A percentile compares a stretch with the other conserved stretches of the same genome.
phyloP scores from a whole-genome alignment of 2,797 vertebrate species.

The Scarus forsteni region DNA sequence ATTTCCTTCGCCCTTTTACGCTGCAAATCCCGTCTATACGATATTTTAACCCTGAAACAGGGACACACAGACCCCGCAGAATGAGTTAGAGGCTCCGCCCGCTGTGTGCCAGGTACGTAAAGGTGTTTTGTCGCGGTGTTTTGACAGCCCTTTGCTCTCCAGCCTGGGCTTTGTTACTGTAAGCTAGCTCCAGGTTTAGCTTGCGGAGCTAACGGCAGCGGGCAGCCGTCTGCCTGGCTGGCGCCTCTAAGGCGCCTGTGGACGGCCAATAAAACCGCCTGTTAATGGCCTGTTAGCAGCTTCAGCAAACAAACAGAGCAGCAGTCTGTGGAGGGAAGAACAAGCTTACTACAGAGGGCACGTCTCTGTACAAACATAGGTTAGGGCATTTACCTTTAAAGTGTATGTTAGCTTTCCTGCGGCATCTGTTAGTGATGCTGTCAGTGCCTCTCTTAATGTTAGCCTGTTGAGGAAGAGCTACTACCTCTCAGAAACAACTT shows the following conservation, averaged over 20 bases:
- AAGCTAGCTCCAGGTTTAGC: slow-evolving; percentile 49
- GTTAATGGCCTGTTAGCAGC: slow-evolving; percentile 49
- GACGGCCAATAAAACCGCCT: slow-evolving; percentile 47
- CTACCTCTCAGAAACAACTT: background rate
- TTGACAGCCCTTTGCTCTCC: background rate
- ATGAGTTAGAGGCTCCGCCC: slow-evolving; percentile 65
- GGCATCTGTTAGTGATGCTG: background rate
- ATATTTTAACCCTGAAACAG: background rate
- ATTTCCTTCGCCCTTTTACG: slow-evolving; percentile 5
- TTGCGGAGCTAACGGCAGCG: slow-evolving; percentile 54
- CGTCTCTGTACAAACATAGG: background rate
- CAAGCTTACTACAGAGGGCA: background rate
- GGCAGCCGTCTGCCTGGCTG: slow-evolving; percentile 63
- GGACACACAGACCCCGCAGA: background rate
- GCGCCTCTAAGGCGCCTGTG: slow-evolving; percentile 68
- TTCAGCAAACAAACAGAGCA: slow-evolving; percentile 21
- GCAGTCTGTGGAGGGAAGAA: background rate
- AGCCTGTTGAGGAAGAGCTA: slow-evolving; percentile 12
- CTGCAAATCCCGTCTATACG: background rate
- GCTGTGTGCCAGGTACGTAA: slow-evolving; percentile 67
- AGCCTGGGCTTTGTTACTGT: slow-evolving; percentile 50
- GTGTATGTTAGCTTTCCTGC: slow-evolving; percentile 8
- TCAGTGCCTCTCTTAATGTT: background rate
- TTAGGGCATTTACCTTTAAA: slow-evolving; percentile 23
- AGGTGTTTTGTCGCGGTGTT: background rate